Evolutionary conservation across 2,113 vertebrate genomes (phyloP).

Genomic region (Phrynosoma blainvillii): DNA sequence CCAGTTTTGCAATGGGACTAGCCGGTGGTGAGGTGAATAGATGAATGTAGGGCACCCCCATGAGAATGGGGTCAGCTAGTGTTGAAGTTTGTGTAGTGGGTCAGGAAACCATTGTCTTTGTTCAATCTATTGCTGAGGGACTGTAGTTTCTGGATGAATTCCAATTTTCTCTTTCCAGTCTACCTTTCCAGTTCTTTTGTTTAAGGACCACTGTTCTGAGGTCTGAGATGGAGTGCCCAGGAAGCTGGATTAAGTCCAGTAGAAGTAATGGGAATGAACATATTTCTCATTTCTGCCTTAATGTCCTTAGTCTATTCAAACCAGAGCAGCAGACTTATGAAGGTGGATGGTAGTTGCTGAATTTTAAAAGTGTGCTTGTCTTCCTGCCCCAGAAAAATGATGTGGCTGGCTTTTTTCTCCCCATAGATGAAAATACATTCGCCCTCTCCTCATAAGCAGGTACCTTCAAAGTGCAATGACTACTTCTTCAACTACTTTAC

Average conservation of each 20-base stretch:
- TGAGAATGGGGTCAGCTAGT: too few species aligned
- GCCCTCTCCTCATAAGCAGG: constrained; percentile 97
- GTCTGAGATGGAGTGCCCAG: too few species aligned
- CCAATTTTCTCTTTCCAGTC: too few species aligned
- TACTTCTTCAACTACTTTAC: constrained; percentile 99
- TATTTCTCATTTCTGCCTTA: not conserved
- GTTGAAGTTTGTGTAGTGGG: too few species aligned
- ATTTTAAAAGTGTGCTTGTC: not conserved
- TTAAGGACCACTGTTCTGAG: too few species aligned
- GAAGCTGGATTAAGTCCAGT: not conserved
- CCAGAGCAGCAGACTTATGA: not conserved
- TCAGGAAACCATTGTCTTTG: too few species aligned
- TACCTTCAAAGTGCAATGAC: constrained; percentile 98
- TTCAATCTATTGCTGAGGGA: too few species aligned
- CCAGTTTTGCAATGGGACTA: too few species aligned
- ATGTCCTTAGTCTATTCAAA: not conserved
- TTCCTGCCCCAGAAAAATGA: not conserved
- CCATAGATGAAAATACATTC: constrained; percentile 99
- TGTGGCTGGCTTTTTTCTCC: not conserved
- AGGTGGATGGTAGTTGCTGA: not conserved
- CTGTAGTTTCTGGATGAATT: too few species aligned
- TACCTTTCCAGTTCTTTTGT: too few species aligned
- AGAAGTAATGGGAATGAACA: not conserved
- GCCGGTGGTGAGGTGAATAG: too few species aligned
- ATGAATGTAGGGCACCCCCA: too few species aligned